Base-by-base conservation (phyloP, 1,140 invertebrate genomes). In the Saccostrea cuccullata region DNA sequence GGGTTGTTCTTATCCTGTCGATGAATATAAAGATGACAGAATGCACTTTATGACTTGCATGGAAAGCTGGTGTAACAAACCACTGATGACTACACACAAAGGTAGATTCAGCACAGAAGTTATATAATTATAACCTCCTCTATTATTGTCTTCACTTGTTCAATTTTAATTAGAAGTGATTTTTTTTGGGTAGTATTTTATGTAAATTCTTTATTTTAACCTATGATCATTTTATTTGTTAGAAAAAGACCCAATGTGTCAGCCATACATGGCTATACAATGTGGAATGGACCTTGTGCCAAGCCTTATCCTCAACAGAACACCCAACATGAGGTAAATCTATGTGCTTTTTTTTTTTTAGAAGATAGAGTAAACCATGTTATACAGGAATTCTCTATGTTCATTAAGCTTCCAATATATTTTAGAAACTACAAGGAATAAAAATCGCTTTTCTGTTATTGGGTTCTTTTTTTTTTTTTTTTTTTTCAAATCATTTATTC, bases 201-300 rank as follows among this genome's bases (percentile, higher is more conserved):
- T 47, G 47, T 6, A 47, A 47, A 1, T 60, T 60, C 3, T 13
- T 60, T 60, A 17, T 60, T 60, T 60, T 60, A 2, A 6, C 17
- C 15, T 64, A 20, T 17, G 15, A 64, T 84, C 8, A 20, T 23
- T 55, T 73, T 87, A 13, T 55, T 73, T 88, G 20, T 85, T 40
- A 88, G 87, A 88, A 23, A 47, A 85, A 55, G 36, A 88, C 56
- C 47, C 47, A 47, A 56, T 23, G 26, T 88, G 87, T 73, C 83
- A 88, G 55, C 87, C 83, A n/a, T 73, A 84, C 47, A 55, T 26
- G 23, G 87, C 87, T 12, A 58, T 88, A 26, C 83, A 73, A 23
- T 88, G 87, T 88, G 17, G 85, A 20, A 40, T 84, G 17, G 73
- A 55, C 30, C 30, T 88, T 9, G 73, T 88, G 64, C 87, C 84